Evolutionary conservation across 2,888 invertebrate species (phyloP), one percentile per base, ranked within the genome.

Genomic region (Phyto melanocephala): DNA sequence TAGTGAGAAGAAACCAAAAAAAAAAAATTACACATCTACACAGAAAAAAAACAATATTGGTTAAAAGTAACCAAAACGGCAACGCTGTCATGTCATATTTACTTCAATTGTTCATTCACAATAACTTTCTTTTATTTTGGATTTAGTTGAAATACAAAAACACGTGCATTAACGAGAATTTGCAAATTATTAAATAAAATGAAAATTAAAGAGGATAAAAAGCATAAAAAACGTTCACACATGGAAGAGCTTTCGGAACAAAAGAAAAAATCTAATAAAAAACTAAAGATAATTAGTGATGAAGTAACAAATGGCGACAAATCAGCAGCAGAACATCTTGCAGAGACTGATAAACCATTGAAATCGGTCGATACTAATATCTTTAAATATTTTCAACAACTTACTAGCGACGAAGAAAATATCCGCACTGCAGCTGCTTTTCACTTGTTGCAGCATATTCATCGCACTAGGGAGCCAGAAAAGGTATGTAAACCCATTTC

Each of bases 361-460:
- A 87, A 86, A 85, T 52, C 56, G 11, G 74, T 88, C 24, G 86
- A 88, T 80, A 56, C 79, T 6, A 84, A 85, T 3, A 84, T 89
- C 45, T 89, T 89, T 45, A 85, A 87, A 40, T 82, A 85, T 62
- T 89, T 89, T 17, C 87, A 86, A 6, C 87, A 88, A 17, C 75
- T 89, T 62, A 89, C 87, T 17, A 87, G 83, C 58, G 85, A 86
- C 2, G 83, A 86, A 17, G 86, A 87, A 65, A 80, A 83, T 24
- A 79, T 80, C 35, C 86, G 89, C 24, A 78, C 87, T 45, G 86
- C 86, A 50, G 87, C 88, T 11, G 87, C 87, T 7, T 24, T 86
- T 5, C 84, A 86, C 4, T 74, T 89, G 24, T 54, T 89, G 1
- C 87, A 88, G 35, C 85, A 87, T 17, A 68, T 89, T 15, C 76